Conservation (phyloP, 2,888 invertebrate species). For the Melieria crassipennis region DNA sequence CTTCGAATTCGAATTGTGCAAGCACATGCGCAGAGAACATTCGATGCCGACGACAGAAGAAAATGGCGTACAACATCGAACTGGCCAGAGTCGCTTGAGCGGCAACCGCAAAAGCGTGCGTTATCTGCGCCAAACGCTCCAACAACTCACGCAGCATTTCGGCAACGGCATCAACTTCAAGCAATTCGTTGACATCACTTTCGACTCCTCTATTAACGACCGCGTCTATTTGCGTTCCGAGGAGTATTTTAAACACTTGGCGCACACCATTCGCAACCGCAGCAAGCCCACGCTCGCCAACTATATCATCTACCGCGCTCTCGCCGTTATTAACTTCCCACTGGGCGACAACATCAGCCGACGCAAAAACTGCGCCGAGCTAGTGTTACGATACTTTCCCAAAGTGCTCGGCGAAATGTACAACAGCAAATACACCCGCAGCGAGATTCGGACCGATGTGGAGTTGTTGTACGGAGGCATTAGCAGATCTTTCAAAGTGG, state of each 20-base stretch:
- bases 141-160: constrained; percentile 46
- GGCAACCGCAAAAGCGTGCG: constrained; percentile 26
- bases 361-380: constrained; percentile 47
- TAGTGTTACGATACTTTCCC: constrained; percentile 54
- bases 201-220: constrained; percentile 46
- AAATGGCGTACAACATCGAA: neutral
- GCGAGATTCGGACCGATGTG: constrained; percentile 47
- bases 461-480: constrained; percentile 49
- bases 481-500: constrained; percentile 47
- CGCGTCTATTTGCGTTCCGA: constrained; percentile 53
- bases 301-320: constrained; percentile 57
- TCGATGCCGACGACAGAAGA: constrained; percentile 16
- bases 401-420: constrained; percentile 57
- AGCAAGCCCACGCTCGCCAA: constrained; percentile 51
- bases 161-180: constrained; percentile 54
- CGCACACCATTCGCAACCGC: constrained; percentile 43
- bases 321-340: constrained; percentile 47
- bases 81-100: constrained; percentile 48
- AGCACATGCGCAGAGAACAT: constrained; percentile 49
- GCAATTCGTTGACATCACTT: constrained; percentile 50
- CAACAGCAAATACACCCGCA: constrained; percentile 45
- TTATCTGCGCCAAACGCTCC: constrained; percentile 43
- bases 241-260: constrained; percentile 52
- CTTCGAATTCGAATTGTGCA: constrained; percentile 59
- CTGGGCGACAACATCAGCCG: constrained; percentile 40